phyloP scores from a whole-genome alignment of 2,888 invertebrate genomes.

The Ethmia dodecea region DNA sequence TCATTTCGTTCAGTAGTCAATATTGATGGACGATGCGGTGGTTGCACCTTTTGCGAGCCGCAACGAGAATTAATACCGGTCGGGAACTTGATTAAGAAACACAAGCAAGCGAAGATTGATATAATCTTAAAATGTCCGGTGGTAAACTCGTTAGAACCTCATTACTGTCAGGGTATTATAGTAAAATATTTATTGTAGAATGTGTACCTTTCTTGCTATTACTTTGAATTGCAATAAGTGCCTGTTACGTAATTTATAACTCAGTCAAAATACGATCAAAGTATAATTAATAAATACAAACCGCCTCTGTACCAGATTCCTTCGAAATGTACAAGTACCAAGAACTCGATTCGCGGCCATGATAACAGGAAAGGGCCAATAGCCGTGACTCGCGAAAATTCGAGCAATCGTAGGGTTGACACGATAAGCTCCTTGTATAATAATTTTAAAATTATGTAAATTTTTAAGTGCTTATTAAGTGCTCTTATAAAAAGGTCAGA shows the following conservation, averaged over 20 bases:
- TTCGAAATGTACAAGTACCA: slow-evolving; percentile 56
- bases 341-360: slow-evolving; percentile 48
- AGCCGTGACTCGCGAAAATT: slow-evolving; percentile 53
- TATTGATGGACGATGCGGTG: slow-evolving; percentile 55
- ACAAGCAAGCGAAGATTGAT: slow-evolving; percentile 39
- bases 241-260: no score
- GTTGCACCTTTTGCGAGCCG: slow-evolving; percentile 48
- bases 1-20: slow-evolving; percentile 71
- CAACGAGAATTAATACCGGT: slow-evolving; percentile 47
- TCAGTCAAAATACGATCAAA: slow-evolving; percentile 22
- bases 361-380: slow-evolving; percentile 51
- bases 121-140: slow-evolving; percentile 16
- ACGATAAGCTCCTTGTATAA: no score
- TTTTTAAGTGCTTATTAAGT: no score
- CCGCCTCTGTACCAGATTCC: slow-evolving; percentile 40
- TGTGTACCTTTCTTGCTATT: no score
- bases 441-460: no score
- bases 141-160: neutral
- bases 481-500: no score
- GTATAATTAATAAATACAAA: slow-evolving; percentile 41
- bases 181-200: no score
- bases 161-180: no score
- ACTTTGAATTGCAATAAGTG: no score
- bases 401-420: slow-evolving; percentile 33
- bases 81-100: slow-evolving; percentile 59